Evolutionary conservation across 1,140 invertebrate genomes (phyloP).

Genomic region (Trypoxylus dichotomus): DNA sequence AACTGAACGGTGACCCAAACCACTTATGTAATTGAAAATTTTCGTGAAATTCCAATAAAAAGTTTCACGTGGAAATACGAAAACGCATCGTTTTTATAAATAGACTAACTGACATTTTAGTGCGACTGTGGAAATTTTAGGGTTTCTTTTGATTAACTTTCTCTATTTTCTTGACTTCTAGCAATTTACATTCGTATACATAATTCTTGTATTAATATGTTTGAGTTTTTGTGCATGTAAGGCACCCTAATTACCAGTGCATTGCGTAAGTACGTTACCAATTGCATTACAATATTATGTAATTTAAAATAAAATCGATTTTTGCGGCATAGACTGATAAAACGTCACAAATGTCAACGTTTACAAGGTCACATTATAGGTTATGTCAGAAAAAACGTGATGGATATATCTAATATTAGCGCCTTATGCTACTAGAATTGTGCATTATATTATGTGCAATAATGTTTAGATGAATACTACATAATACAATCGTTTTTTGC

Average conservation of each 20-base stretch:
- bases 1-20: neutral
- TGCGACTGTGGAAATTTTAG: neutral
- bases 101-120: conserved; percentile 1
- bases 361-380: conserved; percentile 14
- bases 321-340: neutral
- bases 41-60: neutral
- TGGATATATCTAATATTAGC: neutral
- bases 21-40: conserved; percentile 25
- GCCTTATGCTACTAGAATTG: neutral
- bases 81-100: conserved; percentile 3
- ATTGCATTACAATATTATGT: neutral
- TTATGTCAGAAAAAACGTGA: conserved; percentile 23
- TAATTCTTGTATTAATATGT: neutral
- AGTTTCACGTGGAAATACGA: neutral
- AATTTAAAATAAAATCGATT: neutral
- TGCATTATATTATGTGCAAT: neutral
- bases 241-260: neutral
- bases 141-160: conserved; percentile 20
- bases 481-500: neutral
- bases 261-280: neutral
- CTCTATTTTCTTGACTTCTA: neutral
- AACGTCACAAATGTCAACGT: conserved; percentile 22
- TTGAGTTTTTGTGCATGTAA: neutral
- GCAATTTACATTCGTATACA: neutral
- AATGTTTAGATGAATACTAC: neutral